These are phyloP conservation scores for Plagodis pulveraria DNA, from an alignment of 2,888 invertebrate genomes.

Conservation along the genomic window DNA sequence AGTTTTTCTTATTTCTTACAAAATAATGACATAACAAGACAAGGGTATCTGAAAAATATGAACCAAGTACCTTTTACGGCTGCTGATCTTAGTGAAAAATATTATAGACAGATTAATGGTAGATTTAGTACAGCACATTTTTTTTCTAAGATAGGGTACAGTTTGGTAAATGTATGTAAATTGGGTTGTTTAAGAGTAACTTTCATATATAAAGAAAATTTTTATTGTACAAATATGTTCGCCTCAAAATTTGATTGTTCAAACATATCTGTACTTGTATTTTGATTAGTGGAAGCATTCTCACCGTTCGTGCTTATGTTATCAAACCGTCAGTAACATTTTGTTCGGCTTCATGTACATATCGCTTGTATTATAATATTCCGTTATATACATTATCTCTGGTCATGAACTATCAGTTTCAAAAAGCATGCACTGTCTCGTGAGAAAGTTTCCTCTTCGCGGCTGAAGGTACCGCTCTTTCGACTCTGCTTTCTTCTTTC, in stretches of 20 bases:
- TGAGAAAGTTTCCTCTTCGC: constrained; percentile 94
- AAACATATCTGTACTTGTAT: constrained; percentile 59
- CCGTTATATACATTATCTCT: constrained; percentile 79
- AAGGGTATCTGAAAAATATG: too few relatives aligned
- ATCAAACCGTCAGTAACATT: constrained; percentile 81
- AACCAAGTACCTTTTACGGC: too few relatives aligned
- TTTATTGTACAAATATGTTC: constrained; percentile 54
- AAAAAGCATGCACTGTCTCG: constrained; percentile 89
- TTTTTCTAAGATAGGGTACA: too few relatives aligned
- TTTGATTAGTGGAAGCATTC: constrained; percentile 83
- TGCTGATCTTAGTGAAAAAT: too few relatives aligned
- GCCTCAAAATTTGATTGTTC: constrained; percentile 39
- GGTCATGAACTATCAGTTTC: constrained; percentile 83
- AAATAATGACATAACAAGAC: too few relatives aligned
- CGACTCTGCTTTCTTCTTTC: constrained; percentile 86
- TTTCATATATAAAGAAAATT: constrained; percentile 11
- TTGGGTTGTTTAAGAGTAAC: constrained; percentile 1
- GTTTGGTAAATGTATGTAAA: background rate
- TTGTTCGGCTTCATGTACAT: constrained; percentile 86
- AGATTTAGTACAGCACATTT: too few relatives aligned
- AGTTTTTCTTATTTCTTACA: too few relatives aligned
- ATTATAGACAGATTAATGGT: too few relatives aligned
- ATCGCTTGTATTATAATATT: constrained; percentile 86
- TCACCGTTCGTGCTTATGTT: constrained; percentile 85
- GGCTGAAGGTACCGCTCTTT: constrained; percentile 93